These are phyloP conservation scores for Scopus umbretta DNA, from an alignment of 2,113 vertebrate genomes.

Conservation along the genomic window DNA sequence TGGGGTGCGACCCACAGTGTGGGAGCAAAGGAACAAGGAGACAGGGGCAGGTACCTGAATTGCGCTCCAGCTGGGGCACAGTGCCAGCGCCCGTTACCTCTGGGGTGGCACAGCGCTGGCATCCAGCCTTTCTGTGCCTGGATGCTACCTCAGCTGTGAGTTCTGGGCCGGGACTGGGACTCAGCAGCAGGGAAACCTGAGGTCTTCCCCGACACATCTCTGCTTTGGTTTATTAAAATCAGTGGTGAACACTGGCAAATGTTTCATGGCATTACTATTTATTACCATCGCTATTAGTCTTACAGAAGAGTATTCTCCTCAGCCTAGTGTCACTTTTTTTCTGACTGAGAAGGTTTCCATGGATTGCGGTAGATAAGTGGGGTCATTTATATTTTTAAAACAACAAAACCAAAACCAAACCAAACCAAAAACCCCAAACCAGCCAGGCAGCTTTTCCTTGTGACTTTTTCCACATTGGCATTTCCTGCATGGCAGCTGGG, in stretches of 20 bases:
- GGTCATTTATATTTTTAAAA: background rate
- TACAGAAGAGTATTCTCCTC: background rate
- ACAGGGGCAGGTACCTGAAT: too few species aligned
- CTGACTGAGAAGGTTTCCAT: background rate
- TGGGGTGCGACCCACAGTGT: fast-evolving
- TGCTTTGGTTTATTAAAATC: background rate
- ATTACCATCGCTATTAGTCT: background rate
- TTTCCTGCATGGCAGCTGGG: background rate
- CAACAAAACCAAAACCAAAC: background rate
- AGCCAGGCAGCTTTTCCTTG: background rate
- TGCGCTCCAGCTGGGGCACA: fast-evolving
- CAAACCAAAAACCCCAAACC: too few species aligned
- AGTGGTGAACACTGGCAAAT: background rate
- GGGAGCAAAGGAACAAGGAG: background rate
- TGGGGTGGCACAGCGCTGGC: background rate
- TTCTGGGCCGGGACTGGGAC: background rate
- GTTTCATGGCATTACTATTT: background rate
- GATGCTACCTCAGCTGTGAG: background rate
- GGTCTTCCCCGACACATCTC: background rate
- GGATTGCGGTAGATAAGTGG: background rate
- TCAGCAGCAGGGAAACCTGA: background rate
- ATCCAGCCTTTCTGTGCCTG: background rate
- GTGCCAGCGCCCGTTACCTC: fast-evolving
- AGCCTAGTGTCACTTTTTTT: background rate
- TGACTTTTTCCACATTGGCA: background rate